Evolutionary conservation across 2,113 vertebrate species (phyloP).

Genomic region (Syrrhaptes paradoxus): DNA sequence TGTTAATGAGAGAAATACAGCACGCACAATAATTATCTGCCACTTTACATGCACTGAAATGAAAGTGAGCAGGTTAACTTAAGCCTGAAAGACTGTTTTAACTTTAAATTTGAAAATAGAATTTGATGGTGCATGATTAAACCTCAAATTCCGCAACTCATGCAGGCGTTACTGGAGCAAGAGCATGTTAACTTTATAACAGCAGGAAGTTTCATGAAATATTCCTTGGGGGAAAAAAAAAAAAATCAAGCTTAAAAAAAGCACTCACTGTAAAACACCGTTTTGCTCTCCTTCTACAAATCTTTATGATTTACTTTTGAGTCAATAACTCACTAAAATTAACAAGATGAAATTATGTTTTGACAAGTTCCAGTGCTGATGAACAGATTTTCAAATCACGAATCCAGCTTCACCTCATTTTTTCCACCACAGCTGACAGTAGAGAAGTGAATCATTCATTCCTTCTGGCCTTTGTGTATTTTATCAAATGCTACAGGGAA

Average conservation of each 20-base stretch:
- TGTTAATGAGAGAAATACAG: slow-evolving; percentile 42
- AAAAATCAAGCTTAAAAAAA: not conserved
- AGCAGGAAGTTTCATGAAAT: not conserved
- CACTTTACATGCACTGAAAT: not conserved
- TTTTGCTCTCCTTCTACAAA: slow-evolving; percentile 42
- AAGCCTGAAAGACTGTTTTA: slow-evolving; percentile 6
- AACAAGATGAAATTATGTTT: slow-evolving; percentile 63
- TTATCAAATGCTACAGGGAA: slow-evolving; percentile 35
- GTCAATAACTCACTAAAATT: slow-evolving; percentile 63
- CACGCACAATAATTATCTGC: not conserved
- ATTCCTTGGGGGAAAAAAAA: not conserved
- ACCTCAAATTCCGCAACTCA: slow-evolving; percentile 5
- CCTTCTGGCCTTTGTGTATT: slow-evolving; percentile 51
- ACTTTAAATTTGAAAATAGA: slow-evolving; percentile 15
- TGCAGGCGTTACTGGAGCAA: not conserved
- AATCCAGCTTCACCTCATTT: slow-evolving; percentile 50
- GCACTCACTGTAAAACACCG: not conserved
- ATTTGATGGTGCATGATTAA: slow-evolving; percentile 40
- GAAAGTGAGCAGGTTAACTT: slow-evolving; percentile 9
- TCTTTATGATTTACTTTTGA: slow-evolving; percentile 58
- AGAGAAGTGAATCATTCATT: slow-evolving; percentile 47
- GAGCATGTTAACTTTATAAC: not conserved
- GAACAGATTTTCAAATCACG: slow-evolving; percentile 56
- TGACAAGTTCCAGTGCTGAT: slow-evolving; percentile 59
- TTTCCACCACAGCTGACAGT: slow-evolving; percentile 37